Evolutionary conservation across 2,888 invertebrate genomes (phyloP).

Genomic region (Allolobophora icterica): DNA sequence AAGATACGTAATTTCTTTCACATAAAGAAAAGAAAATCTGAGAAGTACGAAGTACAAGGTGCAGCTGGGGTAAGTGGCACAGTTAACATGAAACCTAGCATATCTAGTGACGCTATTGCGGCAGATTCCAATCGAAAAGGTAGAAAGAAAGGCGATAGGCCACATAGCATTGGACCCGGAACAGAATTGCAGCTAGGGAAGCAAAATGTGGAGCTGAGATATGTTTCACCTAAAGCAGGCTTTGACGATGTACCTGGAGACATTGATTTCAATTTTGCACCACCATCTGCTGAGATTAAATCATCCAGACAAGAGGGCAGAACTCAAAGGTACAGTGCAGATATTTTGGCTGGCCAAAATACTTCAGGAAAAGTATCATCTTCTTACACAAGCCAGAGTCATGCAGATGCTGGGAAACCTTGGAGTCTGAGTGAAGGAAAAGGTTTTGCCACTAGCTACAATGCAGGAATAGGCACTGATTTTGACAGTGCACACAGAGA

Average conservation of each 20-base stretch:
- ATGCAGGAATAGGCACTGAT: neutral
- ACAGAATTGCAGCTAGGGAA: neutral
- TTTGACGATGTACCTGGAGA: slow-evolving; percentile 19
- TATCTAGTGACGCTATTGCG: neutral
- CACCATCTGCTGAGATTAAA: neutral
- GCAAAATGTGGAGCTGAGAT: slow-evolving; percentile 19
- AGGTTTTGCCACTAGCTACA: neutral
- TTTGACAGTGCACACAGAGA: neutral
- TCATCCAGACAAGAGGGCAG: neutral
- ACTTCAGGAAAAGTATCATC: neutral
- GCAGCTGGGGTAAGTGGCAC: neutral
- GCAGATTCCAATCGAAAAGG: neutral
- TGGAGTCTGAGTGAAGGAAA: neutral
- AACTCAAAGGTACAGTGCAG: neutral
- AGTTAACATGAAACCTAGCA: neutral
- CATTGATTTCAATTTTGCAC: neutral
- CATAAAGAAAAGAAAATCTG: slow-evolving; percentile 23
- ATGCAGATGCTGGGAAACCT: neutral
- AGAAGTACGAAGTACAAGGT: neutral
- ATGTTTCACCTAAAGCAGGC: neutral
- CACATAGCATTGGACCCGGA: slow-evolving; percentile 12
- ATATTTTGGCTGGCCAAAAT: neutral
- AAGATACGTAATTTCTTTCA: slow-evolving; percentile 28
- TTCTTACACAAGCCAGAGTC: neutral
- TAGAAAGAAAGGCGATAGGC: neutral